phyloP scores from a whole-genome alignment of 2,888 invertebrate species.

The Phorcus lineatus region DNA sequence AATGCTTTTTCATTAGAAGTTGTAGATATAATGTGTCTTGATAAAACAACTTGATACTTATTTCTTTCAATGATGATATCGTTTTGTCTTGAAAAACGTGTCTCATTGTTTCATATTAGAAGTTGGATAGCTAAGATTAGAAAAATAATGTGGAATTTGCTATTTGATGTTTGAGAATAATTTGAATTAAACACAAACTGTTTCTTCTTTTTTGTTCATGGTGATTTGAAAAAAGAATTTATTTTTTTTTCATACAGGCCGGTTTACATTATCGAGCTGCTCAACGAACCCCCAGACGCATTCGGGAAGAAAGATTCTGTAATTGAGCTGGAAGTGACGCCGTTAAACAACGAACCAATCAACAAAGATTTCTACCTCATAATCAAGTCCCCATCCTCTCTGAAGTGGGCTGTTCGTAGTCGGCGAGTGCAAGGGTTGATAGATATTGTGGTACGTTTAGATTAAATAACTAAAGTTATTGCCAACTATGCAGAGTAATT shows the following conservation, averaged over 20 bases:
- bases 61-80: background rate
- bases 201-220: no score
- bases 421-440: constrained; percentile 69
- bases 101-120: background rate
- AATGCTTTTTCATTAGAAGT: no score
- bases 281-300: constrained; percentile 38
- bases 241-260: constrained; percentile 45
- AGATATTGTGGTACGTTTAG: constrained; percentile 73
- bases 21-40: no score
- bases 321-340: constrained; percentile 58
- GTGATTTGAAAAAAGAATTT: no score
- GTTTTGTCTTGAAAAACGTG: background rate
- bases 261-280: constrained; percentile 62
- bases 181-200: background rate
- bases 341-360: constrained; percentile 28
- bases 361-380: constrained; percentile 68
- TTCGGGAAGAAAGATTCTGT: constrained; percentile 32
- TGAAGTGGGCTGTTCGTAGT: constrained; percentile 72
- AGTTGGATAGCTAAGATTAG: background rate
- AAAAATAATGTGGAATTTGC: background rate
- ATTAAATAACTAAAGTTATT: no score
- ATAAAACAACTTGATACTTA: background rate
- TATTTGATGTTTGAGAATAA: background rate
- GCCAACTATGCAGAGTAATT: no score
- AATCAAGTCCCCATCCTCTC: constrained; percentile 71